Evolutionary conservation across 2,113 vertebrate genomes (phyloP).

Genomic region (Verasper variegatus): DNA sequence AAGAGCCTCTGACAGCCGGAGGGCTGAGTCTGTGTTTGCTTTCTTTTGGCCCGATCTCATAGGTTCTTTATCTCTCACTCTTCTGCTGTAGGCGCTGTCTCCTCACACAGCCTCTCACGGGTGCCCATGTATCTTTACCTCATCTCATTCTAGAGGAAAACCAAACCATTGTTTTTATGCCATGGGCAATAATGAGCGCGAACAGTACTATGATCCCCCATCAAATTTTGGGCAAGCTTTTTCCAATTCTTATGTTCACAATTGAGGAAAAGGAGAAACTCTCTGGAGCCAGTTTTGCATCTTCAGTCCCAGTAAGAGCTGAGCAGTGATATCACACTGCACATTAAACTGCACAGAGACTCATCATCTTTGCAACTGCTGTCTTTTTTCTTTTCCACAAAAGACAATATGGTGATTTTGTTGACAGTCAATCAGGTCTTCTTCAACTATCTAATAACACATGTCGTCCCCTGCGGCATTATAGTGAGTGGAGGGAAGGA

Average conservation of each 20-base stretch:
- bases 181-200: too few relatives aligned
- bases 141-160: neutral
- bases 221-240: too few relatives aligned
- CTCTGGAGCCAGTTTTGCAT: too few relatives aligned
- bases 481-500: too few relatives aligned
- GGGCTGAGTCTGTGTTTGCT: slow-evolving; percentile 57
- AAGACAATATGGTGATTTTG: neutral
- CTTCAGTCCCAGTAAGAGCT: neutral
- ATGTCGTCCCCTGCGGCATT: neutral
- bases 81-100: slow-evolving; percentile 42
- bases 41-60: slow-evolving; percentile 52
- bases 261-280: too few relatives aligned
- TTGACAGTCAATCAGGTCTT: neutral
- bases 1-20: slow-evolving; percentile 33
- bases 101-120: slow-evolving; percentile 7
- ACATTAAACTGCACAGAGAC: neutral
- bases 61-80: slow-evolving; percentile 32
- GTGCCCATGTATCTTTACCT: slow-evolving; percentile 18
- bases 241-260: too few relatives aligned
- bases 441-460: neutral
- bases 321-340: neutral
- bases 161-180: too few relatives aligned
- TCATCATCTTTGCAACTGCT: neutral
- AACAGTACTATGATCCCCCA: too few relatives aligned
- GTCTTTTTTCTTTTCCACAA: too few relatives aligned